Evolutionary conservation across 2,888 invertebrate genomes (phyloP).

Genomic region (Yponomeuta evonymella): DNA sequence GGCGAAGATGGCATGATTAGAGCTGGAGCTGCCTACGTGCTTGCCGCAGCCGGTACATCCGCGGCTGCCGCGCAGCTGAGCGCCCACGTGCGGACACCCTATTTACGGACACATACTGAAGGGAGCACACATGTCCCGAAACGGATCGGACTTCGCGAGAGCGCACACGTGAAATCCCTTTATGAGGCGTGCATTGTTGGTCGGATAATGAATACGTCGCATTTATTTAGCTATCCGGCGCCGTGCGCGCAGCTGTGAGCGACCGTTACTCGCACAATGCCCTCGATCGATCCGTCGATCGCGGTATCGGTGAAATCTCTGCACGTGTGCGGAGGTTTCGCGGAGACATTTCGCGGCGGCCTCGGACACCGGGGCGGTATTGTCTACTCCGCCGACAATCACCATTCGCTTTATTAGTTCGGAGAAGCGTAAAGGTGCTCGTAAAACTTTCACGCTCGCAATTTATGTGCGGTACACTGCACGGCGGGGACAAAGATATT

Average conservation of each 20-base stretch:
- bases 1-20: slow-evolving; percentile 11
- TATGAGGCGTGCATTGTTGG: slow-evolving; percentile 71
- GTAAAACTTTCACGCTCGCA: slow-evolving; percentile 73
- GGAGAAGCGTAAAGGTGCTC: slow-evolving; percentile 67
- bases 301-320: slow-evolving; percentile 67
- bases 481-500: slow-evolving; percentile 67
- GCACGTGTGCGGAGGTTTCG: slow-evolving; percentile 58
- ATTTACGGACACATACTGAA: slow-evolving; percentile 72
- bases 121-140: slow-evolving; percentile 74
- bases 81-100: slow-evolving; percentile 75
- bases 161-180: slow-evolving; percentile 75
- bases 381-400: slow-evolving; percentile 42
- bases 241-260: slow-evolving; percentile 71
- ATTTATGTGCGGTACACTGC: slow-evolving; percentile 61
- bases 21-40: slow-evolving; percentile 42
- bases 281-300: slow-evolving; percentile 72
- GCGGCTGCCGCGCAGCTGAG: slow-evolving; percentile 62
- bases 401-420: slow-evolving; percentile 55
- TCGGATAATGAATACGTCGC: slow-evolving; percentile 70
- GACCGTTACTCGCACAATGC: slow-evolving; percentile 75
- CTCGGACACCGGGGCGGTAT: slow-evolving; percentile 32
- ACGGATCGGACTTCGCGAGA: slow-evolving; percentile 72
- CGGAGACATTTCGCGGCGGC: slow-evolving; percentile 53
- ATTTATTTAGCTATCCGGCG: slow-evolving; percentile 74
- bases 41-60: slow-evolving; percentile 67